Percentiles rank a stretch among this genome's conserved stretches.
phyloP scores from a whole-genome alignment of 1,140 invertebrate species.

The Alviniconcha marisindica region DNA sequence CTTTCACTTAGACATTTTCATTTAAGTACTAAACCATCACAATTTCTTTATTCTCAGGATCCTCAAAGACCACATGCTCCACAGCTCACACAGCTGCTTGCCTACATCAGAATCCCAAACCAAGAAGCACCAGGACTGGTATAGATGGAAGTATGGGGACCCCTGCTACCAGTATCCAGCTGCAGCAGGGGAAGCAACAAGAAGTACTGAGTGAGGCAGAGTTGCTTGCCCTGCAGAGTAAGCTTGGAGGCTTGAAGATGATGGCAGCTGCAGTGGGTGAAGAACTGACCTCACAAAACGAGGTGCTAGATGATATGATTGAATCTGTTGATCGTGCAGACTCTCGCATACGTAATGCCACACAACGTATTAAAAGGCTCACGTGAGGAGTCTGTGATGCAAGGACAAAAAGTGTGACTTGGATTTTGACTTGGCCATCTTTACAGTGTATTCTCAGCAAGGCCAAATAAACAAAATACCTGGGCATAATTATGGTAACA shows the following conservation, averaged over 20 bases:
- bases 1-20: no score
- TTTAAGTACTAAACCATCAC: no score
- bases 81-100: no score
- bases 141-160: not conserved
- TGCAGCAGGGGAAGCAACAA: not conserved
- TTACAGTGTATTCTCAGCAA: no score
- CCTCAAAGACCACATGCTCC: no score
- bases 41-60: no score
- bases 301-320: constrained; percentile 17
- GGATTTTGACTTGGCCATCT: no score
- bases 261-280: constrained; percentile 28
- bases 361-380: not conserved
- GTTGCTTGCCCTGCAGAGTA: not conserved
- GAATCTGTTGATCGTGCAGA: constrained; percentile 4
- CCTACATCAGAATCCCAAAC: not conserved
- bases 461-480: no score
- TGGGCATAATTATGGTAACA: no score
- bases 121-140: not conserved
- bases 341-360: not conserved
- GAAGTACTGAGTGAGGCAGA: constrained; percentile 22
- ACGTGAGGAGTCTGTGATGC: not conserved
- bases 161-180: not conserved
- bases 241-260: constrained; percentile 5
- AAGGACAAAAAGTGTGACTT: no score
- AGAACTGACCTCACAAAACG: constrained; percentile 9